A percentile compares a stretch with the other conserved stretches of the same genome.
Evolutionary conservation across 1,140 invertebrate genomes (phyloP).

Genomic region (Elysia chlorotica): DNA sequence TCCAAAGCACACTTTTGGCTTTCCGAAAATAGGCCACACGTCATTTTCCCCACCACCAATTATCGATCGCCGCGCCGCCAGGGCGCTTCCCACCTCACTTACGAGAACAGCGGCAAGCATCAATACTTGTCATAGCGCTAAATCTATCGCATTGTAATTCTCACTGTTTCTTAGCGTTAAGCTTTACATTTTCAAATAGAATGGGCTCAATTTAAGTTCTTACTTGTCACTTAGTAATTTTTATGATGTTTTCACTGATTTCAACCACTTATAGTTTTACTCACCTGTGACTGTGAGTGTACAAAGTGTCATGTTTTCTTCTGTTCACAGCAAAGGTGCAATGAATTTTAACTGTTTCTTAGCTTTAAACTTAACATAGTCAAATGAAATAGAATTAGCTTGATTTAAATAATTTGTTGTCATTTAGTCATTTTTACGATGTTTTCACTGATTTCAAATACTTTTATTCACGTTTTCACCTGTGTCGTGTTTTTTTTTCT

Average conservation of each 20-base stretch:
- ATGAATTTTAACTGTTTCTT: too few relatives aligned
- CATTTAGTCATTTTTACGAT: neutral
- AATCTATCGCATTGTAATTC: neutral
- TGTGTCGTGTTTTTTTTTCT: neutral
- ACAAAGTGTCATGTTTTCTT: too few relatives aligned
- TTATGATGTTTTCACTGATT: neutral
- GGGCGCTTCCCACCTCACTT: neutral
- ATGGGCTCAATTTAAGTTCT: too few relatives aligned
- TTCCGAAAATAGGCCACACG: neutral
- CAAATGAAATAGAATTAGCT: neutral
- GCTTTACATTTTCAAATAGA: neutral
- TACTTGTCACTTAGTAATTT: too few relatives aligned
- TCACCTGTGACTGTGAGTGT: too few relatives aligned
- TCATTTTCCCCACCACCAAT: neutral
- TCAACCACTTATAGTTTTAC: too few relatives aligned
- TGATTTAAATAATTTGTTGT: neutral
- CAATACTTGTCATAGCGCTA: neutral
- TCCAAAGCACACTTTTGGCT: neutral
- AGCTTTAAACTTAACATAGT: too few relatives aligned
- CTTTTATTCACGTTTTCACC: neutral
- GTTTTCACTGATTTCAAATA: neutral
- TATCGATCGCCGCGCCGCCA: neutral
- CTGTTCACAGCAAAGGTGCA: too few relatives aligned
- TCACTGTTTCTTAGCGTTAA: neutral
- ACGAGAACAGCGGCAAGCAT: neutral